Conservation (phyloP, 2,797 vertebrate species). For the Halcyon badia region DNA sequence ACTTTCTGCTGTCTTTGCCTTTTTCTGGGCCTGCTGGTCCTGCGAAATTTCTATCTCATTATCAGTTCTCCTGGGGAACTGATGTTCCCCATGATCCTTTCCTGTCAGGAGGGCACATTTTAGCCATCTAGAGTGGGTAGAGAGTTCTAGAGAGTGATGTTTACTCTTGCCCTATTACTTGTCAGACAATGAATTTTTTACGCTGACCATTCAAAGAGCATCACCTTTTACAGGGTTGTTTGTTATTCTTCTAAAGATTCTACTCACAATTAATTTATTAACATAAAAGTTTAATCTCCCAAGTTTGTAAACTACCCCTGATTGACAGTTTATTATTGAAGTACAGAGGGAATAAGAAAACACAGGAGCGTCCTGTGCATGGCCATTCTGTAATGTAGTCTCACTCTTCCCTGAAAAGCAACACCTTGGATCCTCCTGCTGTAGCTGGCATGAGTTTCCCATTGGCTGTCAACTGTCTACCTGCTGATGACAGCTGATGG, state of each 20-base stretch:
- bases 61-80: not conserved
- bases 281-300: not conserved
- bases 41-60: conserved; percentile 30
- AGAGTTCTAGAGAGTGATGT: not conserved
- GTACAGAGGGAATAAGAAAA: not conserved
- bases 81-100: not conserved
- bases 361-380: not conserved
- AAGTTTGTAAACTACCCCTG: not conserved
- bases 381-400: not conserved
- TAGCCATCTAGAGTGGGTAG: not conserved
- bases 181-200: not conserved
- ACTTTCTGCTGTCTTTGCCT: not conserved
- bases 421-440: not conserved
- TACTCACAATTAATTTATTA: not conserved
- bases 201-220: not conserved
- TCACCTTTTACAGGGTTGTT: not conserved
- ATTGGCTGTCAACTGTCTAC: not conserved
- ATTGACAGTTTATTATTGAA: not conserved
- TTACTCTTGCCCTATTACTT: not conserved
- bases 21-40: not conserved
- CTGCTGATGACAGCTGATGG: not conserved
- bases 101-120: not conserved
- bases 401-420: not conserved
- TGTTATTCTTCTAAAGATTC: not conserved
- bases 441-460: not conserved